A percentile compares a stretch with the other conserved stretches of the same genome.
Evolutionary conservation across 2,888 invertebrate genomes (phyloP).

Genomic region (Philonicus albiceps): DNA sequence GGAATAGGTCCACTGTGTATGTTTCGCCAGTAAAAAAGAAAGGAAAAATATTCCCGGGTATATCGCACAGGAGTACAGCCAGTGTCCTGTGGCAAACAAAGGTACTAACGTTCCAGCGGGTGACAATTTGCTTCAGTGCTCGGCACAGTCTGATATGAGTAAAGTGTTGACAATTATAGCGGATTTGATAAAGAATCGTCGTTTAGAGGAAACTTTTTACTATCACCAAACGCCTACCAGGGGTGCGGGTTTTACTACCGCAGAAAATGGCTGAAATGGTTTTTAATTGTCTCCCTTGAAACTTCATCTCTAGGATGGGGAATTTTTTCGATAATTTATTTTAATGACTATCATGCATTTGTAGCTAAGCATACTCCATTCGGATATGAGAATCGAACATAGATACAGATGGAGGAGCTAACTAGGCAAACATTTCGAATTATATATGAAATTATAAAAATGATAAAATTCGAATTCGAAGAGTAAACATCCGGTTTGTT

Average conservation of each 20-base stretch:
- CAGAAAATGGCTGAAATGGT: not conserved
- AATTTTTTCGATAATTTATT: not conserved
- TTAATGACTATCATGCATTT: not conserved
- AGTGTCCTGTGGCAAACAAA: conserved; percentile 13
- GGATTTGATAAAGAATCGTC: conserved; percentile 30
- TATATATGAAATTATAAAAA: not conserved
- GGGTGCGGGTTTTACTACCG: conserved; percentile 1
- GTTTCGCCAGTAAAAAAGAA: conserved; percentile 8
- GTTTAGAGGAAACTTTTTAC: conserved; percentile 9
- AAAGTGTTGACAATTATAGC: conserved; percentile 43
- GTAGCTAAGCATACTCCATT: not conserved
- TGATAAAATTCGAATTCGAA: not conserved
- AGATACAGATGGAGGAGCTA: not conserved
- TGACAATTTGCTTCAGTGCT: conserved; percentile 29
- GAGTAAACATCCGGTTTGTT: not conserved
- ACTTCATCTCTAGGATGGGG: not conserved
- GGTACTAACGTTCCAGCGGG: conserved; percentile 15
- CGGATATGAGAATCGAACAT: not conserved
- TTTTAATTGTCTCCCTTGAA: not conserved
- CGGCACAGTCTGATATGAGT: conserved; percentile 32
- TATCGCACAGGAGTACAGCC: not conserved
- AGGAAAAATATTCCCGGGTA: not conserved
- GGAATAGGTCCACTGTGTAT: conserved; percentile 15
- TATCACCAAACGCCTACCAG: not conserved
- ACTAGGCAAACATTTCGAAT: not conserved